Percentiles rank a stretch among this genome's conserved stretches.
These are phyloP conservation scores for Neomorphus geoffroyi DNA, from an alignment of 2,797 vertebrate species.

Conservation along the genomic window DNA sequence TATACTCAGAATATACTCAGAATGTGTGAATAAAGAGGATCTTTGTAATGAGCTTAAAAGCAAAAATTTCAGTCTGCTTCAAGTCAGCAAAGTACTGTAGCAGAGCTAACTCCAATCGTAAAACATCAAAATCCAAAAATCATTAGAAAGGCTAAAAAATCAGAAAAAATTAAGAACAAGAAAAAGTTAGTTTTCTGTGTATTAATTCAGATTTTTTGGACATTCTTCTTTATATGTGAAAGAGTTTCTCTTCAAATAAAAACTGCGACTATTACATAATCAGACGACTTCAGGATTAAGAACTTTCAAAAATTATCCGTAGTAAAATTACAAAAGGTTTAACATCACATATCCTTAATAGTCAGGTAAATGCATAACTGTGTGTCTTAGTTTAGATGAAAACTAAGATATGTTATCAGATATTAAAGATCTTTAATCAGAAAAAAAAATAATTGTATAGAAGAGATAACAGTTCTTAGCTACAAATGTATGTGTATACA, in stretches of 20 bases:
- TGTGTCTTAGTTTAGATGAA: no score
- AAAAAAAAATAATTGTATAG: no score
- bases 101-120: neutral
- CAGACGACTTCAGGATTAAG: neutral
- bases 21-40: neutral
- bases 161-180: neutral
- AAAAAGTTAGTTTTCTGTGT: neutral
- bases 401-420: no score
- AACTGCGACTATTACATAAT: neutral
- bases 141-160: neutral
- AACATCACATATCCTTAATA: neutral
- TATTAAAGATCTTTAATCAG: no score
- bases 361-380: no score
- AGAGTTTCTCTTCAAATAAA: neutral
- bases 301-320: neutral
- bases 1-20: no score
- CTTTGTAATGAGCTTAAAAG: neutral
- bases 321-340: neutral
- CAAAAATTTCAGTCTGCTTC: neutral
- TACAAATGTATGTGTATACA: no score
- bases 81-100: neutral
- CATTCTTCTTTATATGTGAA: neutral
- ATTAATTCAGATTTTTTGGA: neutral
- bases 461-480: no score
- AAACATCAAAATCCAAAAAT: neutral